Evolutionary conservation across 2,797 vertebrate genomes (phyloP).

Genomic region (Argentina silus): DNA sequence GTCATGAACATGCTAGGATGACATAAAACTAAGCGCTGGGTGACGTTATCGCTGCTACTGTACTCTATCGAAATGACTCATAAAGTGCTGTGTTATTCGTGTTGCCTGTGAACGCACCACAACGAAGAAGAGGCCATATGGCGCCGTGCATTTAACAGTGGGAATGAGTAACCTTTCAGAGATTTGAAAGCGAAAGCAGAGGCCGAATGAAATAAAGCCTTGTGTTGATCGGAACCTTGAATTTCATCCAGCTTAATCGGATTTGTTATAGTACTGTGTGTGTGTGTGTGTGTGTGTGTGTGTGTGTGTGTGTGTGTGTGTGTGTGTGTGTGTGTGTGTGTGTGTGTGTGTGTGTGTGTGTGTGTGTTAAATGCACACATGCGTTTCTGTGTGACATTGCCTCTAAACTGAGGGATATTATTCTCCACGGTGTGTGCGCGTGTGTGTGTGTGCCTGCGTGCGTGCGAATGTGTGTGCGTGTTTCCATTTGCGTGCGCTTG

Average conservation of each 20-base stretch:
- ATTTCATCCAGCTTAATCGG: slow-evolving; percentile 28
- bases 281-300: slow-evolving; percentile 17
- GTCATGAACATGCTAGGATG: slow-evolving; percentile 13
- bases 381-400: too few relatives aligned
- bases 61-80: neutral
- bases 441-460: slow-evolving; percentile 7
- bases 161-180: slow-evolving; percentile 24
- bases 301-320: slow-evolving; percentile 16
- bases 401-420: too few relatives aligned
- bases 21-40: slow-evolving; percentile 23
- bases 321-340: neutral
- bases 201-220: slow-evolving; percentile 7
- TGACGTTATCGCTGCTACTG: slow-evolving; percentile 3
- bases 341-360: slow-evolving; percentile 18
- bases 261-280: slow-evolving; percentile 29
- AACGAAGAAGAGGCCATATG: neutral
- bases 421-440: neutral
- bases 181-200: neutral
- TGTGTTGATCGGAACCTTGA: slow-evolving; percentile 7
- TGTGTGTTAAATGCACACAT: too few relatives aligned
- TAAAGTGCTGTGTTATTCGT: slow-evolving; percentile 22
- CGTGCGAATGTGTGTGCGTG: neutral
- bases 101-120: slow-evolving; percentile 18
- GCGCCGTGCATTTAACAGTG: slow-evolving; percentile 1
- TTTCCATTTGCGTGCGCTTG: too few relatives aligned